Percentiles rank a stretch among this genome's conserved stretches.
Conservation (phyloP, 2,113 vertebrate species). For the Condylura cristata region DNA sequence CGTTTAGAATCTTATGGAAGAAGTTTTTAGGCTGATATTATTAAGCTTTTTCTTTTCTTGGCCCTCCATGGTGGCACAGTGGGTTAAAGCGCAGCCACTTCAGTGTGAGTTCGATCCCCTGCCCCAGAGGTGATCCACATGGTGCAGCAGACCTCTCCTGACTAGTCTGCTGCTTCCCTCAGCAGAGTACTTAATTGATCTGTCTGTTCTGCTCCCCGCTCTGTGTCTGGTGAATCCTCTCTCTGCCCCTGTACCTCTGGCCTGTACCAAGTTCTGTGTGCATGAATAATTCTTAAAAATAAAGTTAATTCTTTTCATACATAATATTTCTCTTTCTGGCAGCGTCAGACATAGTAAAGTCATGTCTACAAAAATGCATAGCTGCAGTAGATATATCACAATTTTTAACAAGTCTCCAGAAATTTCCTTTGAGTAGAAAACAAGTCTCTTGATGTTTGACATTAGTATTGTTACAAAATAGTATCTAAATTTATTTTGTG, state of each 20-base stretch:
- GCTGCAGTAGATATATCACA: not conserved
- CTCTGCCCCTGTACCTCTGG: too few species aligned
- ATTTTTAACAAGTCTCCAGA: conserved; percentile 13
- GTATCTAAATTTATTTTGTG: conserved; percentile 35
- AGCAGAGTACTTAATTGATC: too few species aligned
- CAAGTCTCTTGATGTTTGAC: not conserved
- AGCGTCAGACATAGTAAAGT: not conserved
- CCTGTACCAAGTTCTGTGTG: too few species aligned
- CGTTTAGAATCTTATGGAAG: not conserved
- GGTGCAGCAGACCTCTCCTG: too few species aligned
- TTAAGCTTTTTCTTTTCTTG: conserved; percentile 47
- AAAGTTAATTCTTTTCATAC: conserved; percentile 35
- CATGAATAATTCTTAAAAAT: too few species aligned
- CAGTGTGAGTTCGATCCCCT: too few species aligned
- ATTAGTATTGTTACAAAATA: conserved; percentile 24
- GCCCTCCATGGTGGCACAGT: too few species aligned
- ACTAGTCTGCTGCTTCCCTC: too few species aligned
- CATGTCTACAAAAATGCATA: not conserved
- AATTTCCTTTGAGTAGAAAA: not conserved
- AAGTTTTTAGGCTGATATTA: not conserved
- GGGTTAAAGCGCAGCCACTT: too few species aligned
- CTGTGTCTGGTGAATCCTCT: too few species aligned
- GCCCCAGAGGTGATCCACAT: too few species aligned
- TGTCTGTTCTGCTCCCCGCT: too few species aligned
- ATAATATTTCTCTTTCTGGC: not conserved